Conservation (phyloP, 2,113 vertebrate species). For the Pontoporia blainvillei region DNA sequence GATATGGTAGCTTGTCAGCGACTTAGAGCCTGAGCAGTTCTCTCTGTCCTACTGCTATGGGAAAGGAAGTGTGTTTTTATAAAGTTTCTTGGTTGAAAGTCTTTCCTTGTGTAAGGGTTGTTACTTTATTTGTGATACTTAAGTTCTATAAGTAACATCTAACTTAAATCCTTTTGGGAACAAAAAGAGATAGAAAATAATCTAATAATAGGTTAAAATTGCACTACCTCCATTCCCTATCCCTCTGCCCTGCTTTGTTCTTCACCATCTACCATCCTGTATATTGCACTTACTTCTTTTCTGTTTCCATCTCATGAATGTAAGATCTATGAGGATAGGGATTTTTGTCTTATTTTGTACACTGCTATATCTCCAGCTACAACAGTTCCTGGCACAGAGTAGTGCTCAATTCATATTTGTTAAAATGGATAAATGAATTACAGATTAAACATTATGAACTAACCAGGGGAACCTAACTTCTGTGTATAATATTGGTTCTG, state of each 20-base stretch:
- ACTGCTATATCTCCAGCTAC: neutral
- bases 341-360: neutral
- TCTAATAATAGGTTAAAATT: neutral
- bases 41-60: neutral
- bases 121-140: constrained; percentile 25
- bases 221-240: neutral
- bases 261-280: neutral
- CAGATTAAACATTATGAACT: neutral
- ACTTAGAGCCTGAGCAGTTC: neutral
- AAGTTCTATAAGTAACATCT: neutral
- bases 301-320: neutral
- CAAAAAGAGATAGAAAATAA: neutral
- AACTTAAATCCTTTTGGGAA: neutral
- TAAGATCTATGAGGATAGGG: neutral
- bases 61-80: neutral
- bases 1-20: neutral
- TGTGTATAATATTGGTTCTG: neutral
- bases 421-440: neutral
- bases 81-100: neutral
- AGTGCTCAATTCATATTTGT: neutral
- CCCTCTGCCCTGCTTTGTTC: neutral
- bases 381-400: neutral
- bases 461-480: neutral
- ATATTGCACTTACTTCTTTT: neutral
- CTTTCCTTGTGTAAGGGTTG: neutral